These are phyloP conservation scores for Cyphomyrus plagiostoma DNA, from an alignment of 2,113 vertebrate genomes.

Conservation along the genomic window DNA sequence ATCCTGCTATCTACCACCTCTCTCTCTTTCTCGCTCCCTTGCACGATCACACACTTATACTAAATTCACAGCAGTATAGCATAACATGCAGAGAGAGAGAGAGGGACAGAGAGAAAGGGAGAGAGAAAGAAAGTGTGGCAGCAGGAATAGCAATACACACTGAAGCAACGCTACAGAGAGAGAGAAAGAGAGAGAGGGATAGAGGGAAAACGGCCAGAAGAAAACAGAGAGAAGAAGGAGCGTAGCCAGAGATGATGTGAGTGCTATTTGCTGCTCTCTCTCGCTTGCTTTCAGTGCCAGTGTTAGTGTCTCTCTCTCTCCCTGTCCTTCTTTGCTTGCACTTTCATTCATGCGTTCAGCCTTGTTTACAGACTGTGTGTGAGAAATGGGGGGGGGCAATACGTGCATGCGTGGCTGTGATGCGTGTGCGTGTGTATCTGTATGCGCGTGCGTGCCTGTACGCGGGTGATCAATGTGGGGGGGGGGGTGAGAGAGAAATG, in stretches of 20 bases:
- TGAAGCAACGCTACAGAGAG: constrained; percentile 20
- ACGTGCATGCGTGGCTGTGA: constrained; percentile 19
- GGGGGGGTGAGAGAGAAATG: neutral
- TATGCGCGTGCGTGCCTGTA: constrained; percentile 5
- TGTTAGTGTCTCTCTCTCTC: neutral
- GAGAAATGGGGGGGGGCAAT: constrained; percentile 6
- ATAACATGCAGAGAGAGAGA: constrained; percentile 46
- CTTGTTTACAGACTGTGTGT: constrained; percentile 52
- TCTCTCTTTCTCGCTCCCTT: constrained; percentile 4
- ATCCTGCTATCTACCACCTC: neutral
- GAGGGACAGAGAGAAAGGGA: constrained; percentile 30
- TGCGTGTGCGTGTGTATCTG: constrained; percentile 26
- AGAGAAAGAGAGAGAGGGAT: constrained; percentile 11
- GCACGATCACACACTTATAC: constrained; percentile 27
- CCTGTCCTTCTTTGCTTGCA: constrained; percentile 20
- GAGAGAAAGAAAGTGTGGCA: constrained; percentile 7
- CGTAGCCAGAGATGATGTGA: constrained; percentile 69
- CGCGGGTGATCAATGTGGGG: neutral
- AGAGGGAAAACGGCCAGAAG: constrained; percentile 33
- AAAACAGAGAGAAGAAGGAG: constrained; percentile 48
- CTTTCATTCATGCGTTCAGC: constrained; percentile 53
- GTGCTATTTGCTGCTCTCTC: constrained; percentile 47
- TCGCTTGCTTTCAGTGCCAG: constrained; percentile 37
- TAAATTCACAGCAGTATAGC: constrained; percentile 46
- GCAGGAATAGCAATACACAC: constrained; percentile 30